These are phyloP conservation scores for Threskiornis aethiopicus DNA, from an alignment of 2,797 vertebrate genomes.

Conservation along the genomic window DNA sequence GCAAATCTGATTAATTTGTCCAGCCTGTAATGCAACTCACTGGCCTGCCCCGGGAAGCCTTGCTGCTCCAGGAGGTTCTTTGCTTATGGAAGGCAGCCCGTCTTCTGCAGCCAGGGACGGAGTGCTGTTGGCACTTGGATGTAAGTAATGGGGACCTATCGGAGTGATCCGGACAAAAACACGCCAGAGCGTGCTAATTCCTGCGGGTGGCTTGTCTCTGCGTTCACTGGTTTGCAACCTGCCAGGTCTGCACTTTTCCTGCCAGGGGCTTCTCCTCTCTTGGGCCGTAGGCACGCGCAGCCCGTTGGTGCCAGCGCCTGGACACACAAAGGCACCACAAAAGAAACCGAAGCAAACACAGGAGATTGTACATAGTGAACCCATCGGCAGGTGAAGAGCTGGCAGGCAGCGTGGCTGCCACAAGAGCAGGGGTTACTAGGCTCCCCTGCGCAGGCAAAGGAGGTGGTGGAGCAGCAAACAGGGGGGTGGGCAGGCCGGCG, in stretches of 20 bases:
- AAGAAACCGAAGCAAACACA: not conserved
- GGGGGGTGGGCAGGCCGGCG: not conserved
- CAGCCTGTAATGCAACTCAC: not conserved
- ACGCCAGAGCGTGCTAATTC: not conserved
- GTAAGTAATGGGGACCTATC: not conserved
- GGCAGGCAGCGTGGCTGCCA: not conserved
- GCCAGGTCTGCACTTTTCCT: not conserved
- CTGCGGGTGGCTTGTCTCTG: rapidly evolving
- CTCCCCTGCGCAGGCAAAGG: too few species aligned
- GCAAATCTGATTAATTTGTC: not conserved
- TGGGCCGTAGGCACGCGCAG: too few species aligned
- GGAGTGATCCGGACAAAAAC: not conserved
- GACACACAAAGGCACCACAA: too few species aligned
- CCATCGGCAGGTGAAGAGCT: not conserved
- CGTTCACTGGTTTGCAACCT: not conserved
- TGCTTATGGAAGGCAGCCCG: not conserved
- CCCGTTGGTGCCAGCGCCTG: not conserved
- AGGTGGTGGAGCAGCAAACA: not conserved
- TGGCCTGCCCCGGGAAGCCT: not conserved
- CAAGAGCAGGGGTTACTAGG: not conserved
- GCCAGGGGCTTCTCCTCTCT: not conserved
- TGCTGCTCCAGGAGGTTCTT: not conserved
- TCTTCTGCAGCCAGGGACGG: not conserved
- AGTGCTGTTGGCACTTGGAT: not conserved
- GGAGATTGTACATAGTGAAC: not conserved